Evolutionary conservation across 2,888 invertebrate species (phyloP).

Genomic region (Epinotia demarniana): DNA sequence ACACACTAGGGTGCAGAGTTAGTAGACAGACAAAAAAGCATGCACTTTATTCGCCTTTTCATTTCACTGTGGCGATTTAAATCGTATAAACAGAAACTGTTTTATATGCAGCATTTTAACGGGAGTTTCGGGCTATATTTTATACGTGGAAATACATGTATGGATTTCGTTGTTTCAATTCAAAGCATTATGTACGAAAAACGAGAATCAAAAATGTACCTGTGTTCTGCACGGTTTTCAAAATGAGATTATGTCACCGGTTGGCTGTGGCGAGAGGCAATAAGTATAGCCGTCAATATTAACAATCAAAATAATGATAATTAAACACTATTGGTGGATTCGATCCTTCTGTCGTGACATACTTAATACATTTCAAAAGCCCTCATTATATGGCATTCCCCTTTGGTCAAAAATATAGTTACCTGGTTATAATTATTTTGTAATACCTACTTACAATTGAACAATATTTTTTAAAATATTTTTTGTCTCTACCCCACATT

Average conservation of each 20-base stretch:
- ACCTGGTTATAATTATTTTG: too few relatives aligned
- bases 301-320: too few relatives aligned
- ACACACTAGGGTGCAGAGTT: constrained; percentile 40
- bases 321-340: too few relatives aligned
- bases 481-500: too few relatives aligned
- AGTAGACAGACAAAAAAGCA: constrained; percentile 40
- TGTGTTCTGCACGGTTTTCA: neutral
- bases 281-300: too few relatives aligned
- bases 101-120: constrained; percentile 31
- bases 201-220: neutral
- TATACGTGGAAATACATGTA: constrained; percentile 11
- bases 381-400: too few relatives aligned
- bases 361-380: too few relatives aligned
- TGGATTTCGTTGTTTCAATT: constrained; percentile 3
- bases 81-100: constrained; percentile 29
- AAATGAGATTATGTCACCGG: neutral
- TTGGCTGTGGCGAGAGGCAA: neutral
- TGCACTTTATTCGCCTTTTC: constrained; percentile 40
- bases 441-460: too few relatives aligned
- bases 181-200: neutral
- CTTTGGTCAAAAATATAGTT: too few relatives aligned
- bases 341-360: too few relatives aligned
- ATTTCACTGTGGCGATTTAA: constrained; percentile 33
- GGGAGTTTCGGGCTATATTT: constrained; percentile 13
- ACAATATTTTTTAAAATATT: too few relatives aligned